Base-by-base conservation (phyloP, 92 coral and sea anemone genomes). In the Phymanthus crucifer region DNA sequence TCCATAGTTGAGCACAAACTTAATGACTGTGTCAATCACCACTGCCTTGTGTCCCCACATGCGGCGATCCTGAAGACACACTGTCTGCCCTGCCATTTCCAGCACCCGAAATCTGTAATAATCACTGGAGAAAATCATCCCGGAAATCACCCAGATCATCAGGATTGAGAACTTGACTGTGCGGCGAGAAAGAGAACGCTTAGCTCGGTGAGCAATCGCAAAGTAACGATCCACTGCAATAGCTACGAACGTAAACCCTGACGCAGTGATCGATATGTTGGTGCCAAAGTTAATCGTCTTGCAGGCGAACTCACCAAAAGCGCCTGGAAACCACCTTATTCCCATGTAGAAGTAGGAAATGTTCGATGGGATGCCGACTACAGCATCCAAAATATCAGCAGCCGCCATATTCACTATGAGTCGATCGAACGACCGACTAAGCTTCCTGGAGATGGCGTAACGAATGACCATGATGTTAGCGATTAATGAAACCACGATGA, bases 1-100 rank as follows among this genome's bases (percentile, higher is more conserved):
- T 43, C 79, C 86, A 78, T 91, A 91, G 48, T 84, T 76, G 21
- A 88, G 61, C 17, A 72, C 70, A 48, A 91, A 91, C 72, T 84
- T 83, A 23, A 88, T 69, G 18, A 91, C 6, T 69, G 76, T 70
- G 83, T 89, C 93, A 32, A 82, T 72, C 80, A 26, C 72, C 23
- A 37, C 45, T 14, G 82, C 78, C 48, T 73, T 75, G 36, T 78
- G 73, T 8, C 77, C 73, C 77, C 79, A 75, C 43, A 26, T 37
- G 31, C 70, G 40, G 46, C 73, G 54, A 8, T 83, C 82, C 37
- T 78, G 78, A 24, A 77, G 72, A 31, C 91, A 87, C 16, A 81
- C 69, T 18, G 68, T 19, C 5, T 52, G 34, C 23, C 79, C 87
- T 1, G 56, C 43, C n/a, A 57, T 68, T 26, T 23, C 32, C n/a